Evolutionary conservation across 2,113 vertebrate genomes (phyloP), one percentile per base, ranked within the genome.

Genomic region (Pseudopodoces humilis): DNA sequence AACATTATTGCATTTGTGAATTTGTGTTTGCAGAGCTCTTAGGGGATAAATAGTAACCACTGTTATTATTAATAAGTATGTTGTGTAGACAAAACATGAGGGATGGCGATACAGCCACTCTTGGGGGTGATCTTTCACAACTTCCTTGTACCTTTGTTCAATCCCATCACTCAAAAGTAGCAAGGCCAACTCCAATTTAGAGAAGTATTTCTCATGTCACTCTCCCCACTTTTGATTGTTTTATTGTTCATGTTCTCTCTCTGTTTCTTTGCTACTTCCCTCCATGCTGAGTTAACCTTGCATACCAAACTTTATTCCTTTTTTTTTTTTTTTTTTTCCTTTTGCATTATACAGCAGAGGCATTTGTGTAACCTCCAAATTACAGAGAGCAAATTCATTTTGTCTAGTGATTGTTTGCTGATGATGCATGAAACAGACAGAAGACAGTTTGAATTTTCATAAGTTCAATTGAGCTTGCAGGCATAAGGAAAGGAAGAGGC

Each of bases 381-480:
- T 92, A 84, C 77, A 87, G 72, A 91, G 23, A 96, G 83, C 68
- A 96, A 95, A 97, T 97, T 94, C 94, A 87, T 97, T 95, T 96
- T 92, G 92, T 97, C 94, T 94, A 88, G 47, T 85, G 96, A 92
- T 96, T 97, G 94, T 95, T 96, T 97, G 88, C 92, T 96, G 92
- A 96, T 96, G 84, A 95, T 95, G 90, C 96, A 96, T 71, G 79
- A 93, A 97, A 91, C 94, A 84, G 95, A 93, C 88, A 96, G 95
- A 96, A 97, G 91, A 95, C 91, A 92, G 90, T 96, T 96, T 96
- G 92, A 95, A 97, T 96, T 95, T 95, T 96, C 86, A 39, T 83
- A 94, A 95, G 95, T 96, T 96, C 94, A 97, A 85, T 85, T 94
- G 94, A 85, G 68, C 68, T 97, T 96, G 93, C 46, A 96, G 91